Percentiles rank a stretch among this genome's conserved stretches.
Conservation (phyloP, 2,888 invertebrate genomes). For the Acanthosoma haemorrhoidale region DNA sequence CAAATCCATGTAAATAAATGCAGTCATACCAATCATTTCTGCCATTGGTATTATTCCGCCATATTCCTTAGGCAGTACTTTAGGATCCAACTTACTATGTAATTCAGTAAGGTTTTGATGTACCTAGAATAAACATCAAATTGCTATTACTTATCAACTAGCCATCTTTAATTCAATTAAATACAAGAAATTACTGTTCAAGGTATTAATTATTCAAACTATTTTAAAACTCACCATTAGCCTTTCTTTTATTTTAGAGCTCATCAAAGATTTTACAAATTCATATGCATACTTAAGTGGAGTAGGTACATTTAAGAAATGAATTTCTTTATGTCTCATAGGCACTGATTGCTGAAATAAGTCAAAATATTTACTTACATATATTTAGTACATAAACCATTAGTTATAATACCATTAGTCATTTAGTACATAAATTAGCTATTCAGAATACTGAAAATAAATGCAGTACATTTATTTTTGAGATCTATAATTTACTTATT, state of each 20-base stretch:
- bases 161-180: neutral
- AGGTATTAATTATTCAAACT: neutral
- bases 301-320: slow-evolving; percentile 65
- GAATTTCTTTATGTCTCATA: slow-evolving; percentile 71
- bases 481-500: no score
- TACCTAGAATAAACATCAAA: slow-evolving; percentile 49
- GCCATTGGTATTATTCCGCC: slow-evolving; percentile 65
- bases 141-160: no score
- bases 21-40: slow-evolving; percentile 57
- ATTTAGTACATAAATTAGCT: no score
- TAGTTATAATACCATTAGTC: neutral
- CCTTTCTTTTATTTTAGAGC: slow-evolving; percentile 65
- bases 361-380: no score
- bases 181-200: neutral
- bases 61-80: slow-evolving; percentile 64
- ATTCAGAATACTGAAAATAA: no score
- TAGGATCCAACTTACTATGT: slow-evolving; percentile 54
- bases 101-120: slow-evolving; percentile 57
- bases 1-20: no score
- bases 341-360: slow-evolving; percentile 65
- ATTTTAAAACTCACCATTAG: slow-evolving; percentile 51
- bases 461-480: no score
- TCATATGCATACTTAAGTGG: slow-evolving; percentile 70
- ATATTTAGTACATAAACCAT: no score
- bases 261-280: slow-evolving; percentile 62